Conservation (phyloP, 92 coral and sea anemone genomes). For the Umimayanthus kanabou region DNA sequence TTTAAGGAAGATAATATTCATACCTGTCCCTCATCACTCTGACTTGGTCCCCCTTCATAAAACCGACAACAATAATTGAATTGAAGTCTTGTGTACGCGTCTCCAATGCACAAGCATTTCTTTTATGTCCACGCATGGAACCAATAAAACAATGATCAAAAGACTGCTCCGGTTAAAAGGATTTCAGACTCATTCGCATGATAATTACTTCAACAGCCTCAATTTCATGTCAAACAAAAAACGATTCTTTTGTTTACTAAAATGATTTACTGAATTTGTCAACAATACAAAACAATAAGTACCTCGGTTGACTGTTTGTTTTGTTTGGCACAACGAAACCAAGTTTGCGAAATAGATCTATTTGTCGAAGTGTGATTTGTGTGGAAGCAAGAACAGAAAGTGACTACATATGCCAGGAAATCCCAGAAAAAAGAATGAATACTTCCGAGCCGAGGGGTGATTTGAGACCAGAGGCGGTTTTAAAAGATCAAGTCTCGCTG, state of each 20-base stretch:
- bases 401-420: background rate
- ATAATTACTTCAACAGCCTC: conserved; percentile 19
- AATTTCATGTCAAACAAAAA: background rate
- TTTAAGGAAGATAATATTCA: no score
- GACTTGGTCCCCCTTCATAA: no score
- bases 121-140: no score
- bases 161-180: no score
- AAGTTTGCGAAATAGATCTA: conserved; percentile 11
- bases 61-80: no score
- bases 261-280: conserved; percentile 21
- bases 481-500: background rate
- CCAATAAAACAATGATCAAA: no score
- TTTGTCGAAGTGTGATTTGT: background rate
- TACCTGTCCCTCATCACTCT: no score
- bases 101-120: no score
- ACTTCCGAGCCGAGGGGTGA: background rate
- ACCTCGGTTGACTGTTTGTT: conserved; percentile 14
- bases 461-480: background rate
- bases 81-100: no score
- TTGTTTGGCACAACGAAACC: conserved; percentile 15
- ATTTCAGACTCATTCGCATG: background rate
- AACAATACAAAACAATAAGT: conserved; percentile 28
- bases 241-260: conserved; percentile 29
- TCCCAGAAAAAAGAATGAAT: background rate
- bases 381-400: background rate